Base-by-base conservation (phyloP, 2,113 vertebrate species). In the Rostratula benghalensis region DNA sequence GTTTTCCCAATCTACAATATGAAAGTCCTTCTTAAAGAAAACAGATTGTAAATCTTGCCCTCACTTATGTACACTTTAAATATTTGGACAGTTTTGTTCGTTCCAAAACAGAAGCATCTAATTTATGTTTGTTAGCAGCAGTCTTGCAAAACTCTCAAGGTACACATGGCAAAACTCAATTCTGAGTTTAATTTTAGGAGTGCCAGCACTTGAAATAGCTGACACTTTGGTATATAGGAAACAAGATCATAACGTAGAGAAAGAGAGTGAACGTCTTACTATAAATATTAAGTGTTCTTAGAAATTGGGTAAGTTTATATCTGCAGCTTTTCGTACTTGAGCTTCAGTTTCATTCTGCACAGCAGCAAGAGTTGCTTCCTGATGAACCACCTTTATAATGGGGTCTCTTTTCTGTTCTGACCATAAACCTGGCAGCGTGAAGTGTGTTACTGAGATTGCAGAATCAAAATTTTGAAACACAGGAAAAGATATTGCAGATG, bases 71-170 rank as follows among this genome's bases (percentile, higher is more conserved):
- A 10, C 22, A 41, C 51, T 95, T 87, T 50, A 92, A 96, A 94
- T 95, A 94, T 95, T 94, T 95, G 74, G 91, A 83, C 68, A 93
- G 64, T 60, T 80, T 31, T 30, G 56, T 79, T 88, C 94, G 90
- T 90, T 96, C 85, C 80, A 92, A 57, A 92, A 68, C 90, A 84
- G 92, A 89, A 91, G 95, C 50, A 69, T 92, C 61, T 89, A 82
- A 82, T 92, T 94, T 28, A 54, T 88, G 68, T 88, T 83, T 89
- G 61, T 79, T 61, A 82, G 3, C 61, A 41, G 10, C 16, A 63
- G 50, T 57, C 76, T 84, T 93, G 69, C 27, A 75, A 64, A 86
- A 75, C 51, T 74, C 50, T 79, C 67, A 45, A 50, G 8, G 30
- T 90, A 89, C 51, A 27, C 3, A 11, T 92, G 85, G 68, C 67